These are phyloP conservation scores for Dione juno DNA, from an alignment of 2,888 invertebrate species.

Conservation along the genomic window DNA sequence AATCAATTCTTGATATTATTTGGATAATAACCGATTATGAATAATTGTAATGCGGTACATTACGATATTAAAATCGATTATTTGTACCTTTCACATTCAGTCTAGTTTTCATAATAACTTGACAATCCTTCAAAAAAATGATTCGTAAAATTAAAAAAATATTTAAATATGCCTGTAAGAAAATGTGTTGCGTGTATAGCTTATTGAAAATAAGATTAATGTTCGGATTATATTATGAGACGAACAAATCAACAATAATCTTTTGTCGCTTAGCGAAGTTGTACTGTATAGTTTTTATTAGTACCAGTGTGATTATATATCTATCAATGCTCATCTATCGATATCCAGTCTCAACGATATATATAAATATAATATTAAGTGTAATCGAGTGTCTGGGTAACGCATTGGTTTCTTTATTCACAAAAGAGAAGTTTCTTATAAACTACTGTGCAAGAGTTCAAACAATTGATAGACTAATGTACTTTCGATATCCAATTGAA, in stretches of 20 bases:
- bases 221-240: constrained; percentile 6
- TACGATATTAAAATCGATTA: too few relatives aligned
- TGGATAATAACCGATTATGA: too few relatives aligned
- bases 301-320: background rate
- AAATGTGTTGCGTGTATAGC: background rate
- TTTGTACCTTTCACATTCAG: too few relatives aligned
- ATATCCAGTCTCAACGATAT: too few relatives aligned
- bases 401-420: constrained; percentile 1
- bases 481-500: background rate
- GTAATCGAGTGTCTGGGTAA: background rate
- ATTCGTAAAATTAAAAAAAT: background rate
- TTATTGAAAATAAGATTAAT: constrained; percentile 2
- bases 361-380: background rate
- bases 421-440: background rate
- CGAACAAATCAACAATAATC: background rate
- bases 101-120: too few relatives aligned
- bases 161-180: background rate
- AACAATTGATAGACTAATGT: constrained; percentile 1
- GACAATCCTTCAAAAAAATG: background rate
- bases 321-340: background rate
- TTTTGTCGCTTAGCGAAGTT: background rate
- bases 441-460: background rate
- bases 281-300: background rate
- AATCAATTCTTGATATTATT: too few relatives aligned
- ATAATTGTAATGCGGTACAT: too few relatives aligned